Percentiles rank a stretch among this genome's conserved stretches.
Evolutionary conservation across 2,113 vertebrate genomes (phyloP).

Genomic region (Erythrolamprus reginae): DNA sequence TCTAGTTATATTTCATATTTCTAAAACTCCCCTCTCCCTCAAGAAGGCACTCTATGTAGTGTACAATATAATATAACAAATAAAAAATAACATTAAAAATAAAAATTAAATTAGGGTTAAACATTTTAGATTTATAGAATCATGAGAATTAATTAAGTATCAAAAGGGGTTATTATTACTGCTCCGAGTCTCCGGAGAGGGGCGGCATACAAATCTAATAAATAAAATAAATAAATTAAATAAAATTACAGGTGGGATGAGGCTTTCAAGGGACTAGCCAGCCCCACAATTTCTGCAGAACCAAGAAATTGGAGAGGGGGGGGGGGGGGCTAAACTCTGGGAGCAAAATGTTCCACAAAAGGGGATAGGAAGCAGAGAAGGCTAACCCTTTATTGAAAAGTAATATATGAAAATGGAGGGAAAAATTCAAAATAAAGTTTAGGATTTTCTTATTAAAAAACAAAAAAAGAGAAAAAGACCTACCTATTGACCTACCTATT

Average conservation of each 20-base stretch:
- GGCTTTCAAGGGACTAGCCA: background rate
- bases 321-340: background rate
- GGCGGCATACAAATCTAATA: no score
- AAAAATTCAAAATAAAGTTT: background rate
- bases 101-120: background rate
- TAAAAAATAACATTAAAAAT: background rate
- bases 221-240: no score
- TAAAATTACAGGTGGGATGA: background rate
- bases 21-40: background rate
- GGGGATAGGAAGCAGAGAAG: background rate
- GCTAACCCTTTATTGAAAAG: background rate
- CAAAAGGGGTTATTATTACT: no score
- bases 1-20: background rate
- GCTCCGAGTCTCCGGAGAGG: no score
- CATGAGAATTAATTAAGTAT: background rate
- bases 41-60: background rate
- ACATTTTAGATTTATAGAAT: background rate
- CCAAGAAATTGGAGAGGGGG: background rate
- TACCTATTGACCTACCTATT: background rate
- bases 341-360: background rate
- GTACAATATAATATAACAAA: background rate
- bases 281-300: background rate
- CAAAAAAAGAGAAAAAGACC: background rate
- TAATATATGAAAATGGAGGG: background rate
- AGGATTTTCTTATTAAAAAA: background rate